Evolutionary conservation across 2,797 vertebrate genomes (phyloP).

Genomic region (Cynodonichthys magdalenae): DNA sequence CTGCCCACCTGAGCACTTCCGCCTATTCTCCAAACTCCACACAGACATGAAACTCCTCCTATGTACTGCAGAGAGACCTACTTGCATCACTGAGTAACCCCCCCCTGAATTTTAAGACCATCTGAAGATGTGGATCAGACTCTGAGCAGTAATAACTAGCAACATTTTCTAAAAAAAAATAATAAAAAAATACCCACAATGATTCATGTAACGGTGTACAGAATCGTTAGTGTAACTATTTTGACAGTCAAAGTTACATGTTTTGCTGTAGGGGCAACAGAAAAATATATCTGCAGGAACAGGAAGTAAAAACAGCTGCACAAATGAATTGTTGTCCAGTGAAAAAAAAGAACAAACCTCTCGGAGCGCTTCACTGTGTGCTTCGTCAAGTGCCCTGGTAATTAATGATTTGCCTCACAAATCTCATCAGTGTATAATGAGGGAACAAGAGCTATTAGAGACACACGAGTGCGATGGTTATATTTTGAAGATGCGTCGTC

Average conservation of each 20-base stretch:
- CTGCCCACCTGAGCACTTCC: too few relatives aligned
- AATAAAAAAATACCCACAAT: background rate
- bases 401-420: conserved; percentile 55
- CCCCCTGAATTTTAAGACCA: conserved; percentile 17
- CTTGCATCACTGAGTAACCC: too few relatives aligned
- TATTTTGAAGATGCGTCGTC: conserved; percentile 21
- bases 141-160: background rate
- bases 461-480: conserved; percentile 32
- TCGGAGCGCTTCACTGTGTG: conserved; percentile 12
- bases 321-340: conserved; percentile 18
- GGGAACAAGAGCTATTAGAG: conserved; percentile 48
- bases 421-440: conserved; percentile 60
- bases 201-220: background rate
- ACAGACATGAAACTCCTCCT: too few relatives aligned
- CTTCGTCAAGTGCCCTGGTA: conserved; percentile 31
- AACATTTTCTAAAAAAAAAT: background rate
- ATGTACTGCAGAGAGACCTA: too few relatives aligned
- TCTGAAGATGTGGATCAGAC: background rate
- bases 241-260: conserved; percentile 7
- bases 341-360: conserved; percentile 19
- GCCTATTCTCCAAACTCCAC: too few relatives aligned
- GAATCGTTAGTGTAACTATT: conserved; percentile 3
- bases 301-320: background rate
- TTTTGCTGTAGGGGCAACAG: background rate
- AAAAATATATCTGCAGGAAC: conserved; percentile 8